These are phyloP conservation scores for Pteropus alecto DNA, from an alignment of 2,113 vertebrate species.

Conservation along the genomic window DNA sequence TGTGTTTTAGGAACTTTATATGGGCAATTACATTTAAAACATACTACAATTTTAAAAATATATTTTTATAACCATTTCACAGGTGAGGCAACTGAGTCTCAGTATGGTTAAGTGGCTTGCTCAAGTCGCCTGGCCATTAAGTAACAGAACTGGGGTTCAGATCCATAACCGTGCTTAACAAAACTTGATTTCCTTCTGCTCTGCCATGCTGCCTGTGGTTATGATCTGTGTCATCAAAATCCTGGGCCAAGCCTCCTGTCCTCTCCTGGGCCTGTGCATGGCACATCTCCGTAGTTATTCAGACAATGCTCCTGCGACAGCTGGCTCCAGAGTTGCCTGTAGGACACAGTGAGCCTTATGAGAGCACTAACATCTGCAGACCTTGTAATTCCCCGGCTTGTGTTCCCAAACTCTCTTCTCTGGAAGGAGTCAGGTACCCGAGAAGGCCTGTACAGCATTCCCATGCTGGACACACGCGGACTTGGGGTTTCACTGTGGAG, in stretches of 20 bases:
- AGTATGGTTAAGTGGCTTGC: background rate
- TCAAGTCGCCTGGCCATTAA: background rate
- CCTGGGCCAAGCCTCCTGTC: background rate
- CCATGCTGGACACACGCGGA: background rate
- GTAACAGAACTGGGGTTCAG: background rate
- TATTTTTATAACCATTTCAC: constrained; percentile 1
- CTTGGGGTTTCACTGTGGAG: background rate
- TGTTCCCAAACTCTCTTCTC: background rate
- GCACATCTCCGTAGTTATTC: background rate
- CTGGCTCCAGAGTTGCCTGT: background rate
- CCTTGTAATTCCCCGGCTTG: background rate
- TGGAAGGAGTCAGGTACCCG: background rate
- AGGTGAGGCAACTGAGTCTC: background rate
- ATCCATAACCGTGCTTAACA: background rate
- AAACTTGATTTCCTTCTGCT: background rate
- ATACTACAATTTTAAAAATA: background rate
- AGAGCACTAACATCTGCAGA: background rate
- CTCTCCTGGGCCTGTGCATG: background rate
- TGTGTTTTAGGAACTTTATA: background rate
- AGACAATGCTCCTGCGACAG: background rate
- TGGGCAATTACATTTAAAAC: background rate
- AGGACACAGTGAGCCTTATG: rapidly evolving
- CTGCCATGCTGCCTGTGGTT: background rate
- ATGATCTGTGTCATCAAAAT: background rate
- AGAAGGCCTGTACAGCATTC: background rate